phyloP scores from a whole-genome alignment of 1,140 invertebrate genomes.

The Capitella teleta region DNA sequence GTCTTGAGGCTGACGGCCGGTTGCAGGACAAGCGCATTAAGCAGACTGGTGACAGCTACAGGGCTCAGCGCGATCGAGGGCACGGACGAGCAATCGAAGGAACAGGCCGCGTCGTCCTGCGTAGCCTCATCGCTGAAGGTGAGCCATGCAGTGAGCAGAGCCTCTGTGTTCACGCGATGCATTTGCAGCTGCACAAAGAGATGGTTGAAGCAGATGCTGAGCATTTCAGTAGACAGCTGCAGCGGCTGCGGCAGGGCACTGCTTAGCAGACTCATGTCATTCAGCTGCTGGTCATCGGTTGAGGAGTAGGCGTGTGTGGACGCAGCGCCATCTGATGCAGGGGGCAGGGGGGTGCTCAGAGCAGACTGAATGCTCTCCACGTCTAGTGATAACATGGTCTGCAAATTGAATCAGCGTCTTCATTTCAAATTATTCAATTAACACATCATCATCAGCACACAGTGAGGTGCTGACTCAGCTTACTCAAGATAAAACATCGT shows the following conservation, averaged over 20 bases:
- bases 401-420: too few relatives aligned
- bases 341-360: conserved; percentile 23
- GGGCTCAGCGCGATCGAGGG: conserved; percentile 61
- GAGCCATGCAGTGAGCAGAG: conserved; percentile 70
- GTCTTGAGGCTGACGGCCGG: conserved; percentile 58
- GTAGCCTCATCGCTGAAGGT: conserved; percentile 53
- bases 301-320: too few relatives aligned
- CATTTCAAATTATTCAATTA: too few relatives aligned
- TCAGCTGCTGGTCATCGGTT: conserved; percentile 26
- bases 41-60: conserved; percentile 57
- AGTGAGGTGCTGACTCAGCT: too few relatives aligned
- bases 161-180: conserved; percentile 57
- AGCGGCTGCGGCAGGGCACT: conserved; percentile 13
- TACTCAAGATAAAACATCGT: too few relatives aligned
- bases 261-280: conserved; percentile 13
- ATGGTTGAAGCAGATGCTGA: conserved; percentile 57
- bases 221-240: conserved; percentile 47
- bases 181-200: conserved; percentile 53
- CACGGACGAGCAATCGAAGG: conserved; percentile 47
- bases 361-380: conserved; percentile 48
- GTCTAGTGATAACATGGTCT: conserved; percentile 42
- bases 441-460: too few relatives aligned
- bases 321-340: conserved; percentile 14
- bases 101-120: conserved; percentile 13
- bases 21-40: conserved; percentile 54